Percentiles rank a stretch among this genome's conserved stretches.
Evolutionary conservation across 2,797 vertebrate genomes (phyloP).

Genomic region (Pterois miles): DNA sequence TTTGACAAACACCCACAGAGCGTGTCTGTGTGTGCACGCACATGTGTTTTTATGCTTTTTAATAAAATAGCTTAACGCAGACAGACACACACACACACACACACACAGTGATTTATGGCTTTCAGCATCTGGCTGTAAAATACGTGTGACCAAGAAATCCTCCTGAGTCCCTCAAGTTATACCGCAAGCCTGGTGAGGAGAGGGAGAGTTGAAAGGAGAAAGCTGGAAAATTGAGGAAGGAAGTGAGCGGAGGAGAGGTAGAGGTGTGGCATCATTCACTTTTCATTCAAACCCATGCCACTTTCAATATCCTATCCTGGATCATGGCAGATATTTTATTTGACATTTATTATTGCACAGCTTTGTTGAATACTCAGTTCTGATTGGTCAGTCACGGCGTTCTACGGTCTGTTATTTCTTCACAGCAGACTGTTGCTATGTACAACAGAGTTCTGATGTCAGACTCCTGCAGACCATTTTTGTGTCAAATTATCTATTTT

Average conservation of each 20-base stretch:
- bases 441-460: too few relatives aligned
- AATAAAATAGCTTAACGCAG: constrained; percentile 67
- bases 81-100: constrained; percentile 52
- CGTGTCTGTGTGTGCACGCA: constrained; percentile 46
- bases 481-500: too few relatives aligned
- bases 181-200: constrained; percentile 17
- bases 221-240: constrained; percentile 3
- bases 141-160: constrained; percentile 73
- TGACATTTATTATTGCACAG: neutral
- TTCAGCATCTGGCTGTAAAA: constrained; percentile 78
- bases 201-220: constrained; percentile 8
- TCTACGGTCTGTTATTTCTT: too few relatives aligned
- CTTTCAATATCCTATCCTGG: neutral
- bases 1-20: constrained; percentile 71
- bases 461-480: too few relatives aligned
- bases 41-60: constrained; percentile 71
- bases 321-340: neutral
- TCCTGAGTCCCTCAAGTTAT: constrained; percentile 68
- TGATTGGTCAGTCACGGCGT: too few relatives aligned
- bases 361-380: too few relatives aligned
- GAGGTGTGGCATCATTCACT: neutral
- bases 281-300: neutral
- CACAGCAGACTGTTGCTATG: too few relatives aligned
- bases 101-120: constrained; percentile 64
- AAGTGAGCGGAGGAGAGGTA: neutral